Base-by-base conservation (phyloP, 2,797 vertebrate species). In the Ctenosaura bakeri region DNA sequence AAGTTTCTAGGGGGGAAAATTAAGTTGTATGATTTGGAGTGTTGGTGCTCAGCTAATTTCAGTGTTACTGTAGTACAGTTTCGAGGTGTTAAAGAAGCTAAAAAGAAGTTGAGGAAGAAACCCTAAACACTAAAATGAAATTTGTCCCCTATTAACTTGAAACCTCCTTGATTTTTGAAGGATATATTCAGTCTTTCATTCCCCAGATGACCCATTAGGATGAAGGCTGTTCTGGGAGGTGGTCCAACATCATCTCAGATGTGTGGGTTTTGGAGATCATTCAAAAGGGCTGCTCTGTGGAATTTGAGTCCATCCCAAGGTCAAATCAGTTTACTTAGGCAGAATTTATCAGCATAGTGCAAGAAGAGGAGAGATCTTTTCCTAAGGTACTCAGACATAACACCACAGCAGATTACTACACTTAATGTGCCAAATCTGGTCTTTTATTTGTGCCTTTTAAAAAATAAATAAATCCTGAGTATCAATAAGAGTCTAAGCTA, bases 211-310 rank as follows among this genome's bases (percentile, higher is more conserved):
- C 80, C 90, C 90, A 93, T 77, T 46, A 95, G 90, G 88, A 92
- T 93, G 91, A 96, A 96, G 96, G 88, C 90, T 93, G 90, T 94
- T 95, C 94, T 96, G 94, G 94, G 94, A 97, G 90, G 88, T 91
- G 74, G n/a, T 97, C 94, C 96, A 97, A 96, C 93, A 92, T 88
- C 66, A 96, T 96, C 91, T 95, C 87, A 94, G 88, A 96, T 93
- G 83, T 90, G 73, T 93, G 94, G 93, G 29, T 91, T 97, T 96
- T 95, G 95, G 95, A 96, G 86, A 77, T 90, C 81, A 95, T 94
- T 96, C 93, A 95, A 16, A 96, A 96, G 83, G 94, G 73, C 91
- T 95, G 91, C 95, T 91, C 88, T 78, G 18, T 85, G 52, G 92
- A 96, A 92, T 95, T 89, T 92, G 92, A 97, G 91, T 94, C 85